These are phyloP conservation scores for Thamnophis sirtalis DNA, from an alignment of 2,113 vertebrate species.

Conservation along the genomic window DNA sequence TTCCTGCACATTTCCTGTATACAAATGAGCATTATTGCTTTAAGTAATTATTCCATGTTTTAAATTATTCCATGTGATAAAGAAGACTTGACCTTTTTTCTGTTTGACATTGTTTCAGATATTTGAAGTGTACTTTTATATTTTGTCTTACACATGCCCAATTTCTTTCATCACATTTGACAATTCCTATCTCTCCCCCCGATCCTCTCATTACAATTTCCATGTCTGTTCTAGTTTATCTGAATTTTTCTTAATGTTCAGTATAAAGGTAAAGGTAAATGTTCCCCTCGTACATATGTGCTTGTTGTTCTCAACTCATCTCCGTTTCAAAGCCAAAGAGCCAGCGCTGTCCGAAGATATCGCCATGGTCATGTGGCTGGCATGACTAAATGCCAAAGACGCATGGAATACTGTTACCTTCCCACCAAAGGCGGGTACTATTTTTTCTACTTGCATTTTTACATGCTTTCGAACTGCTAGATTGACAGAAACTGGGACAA, in stretches of 20 bases:
- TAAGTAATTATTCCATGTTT: background rate
- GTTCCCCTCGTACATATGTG: too few species aligned
- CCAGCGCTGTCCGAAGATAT: too few species aligned
- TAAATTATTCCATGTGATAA: background rate
- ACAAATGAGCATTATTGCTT: background rate
- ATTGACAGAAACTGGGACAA: too few species aligned
- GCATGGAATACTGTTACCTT: too few species aligned
- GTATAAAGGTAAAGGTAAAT: background rate
- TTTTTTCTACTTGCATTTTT: too few species aligned
- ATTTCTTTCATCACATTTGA: background rate
- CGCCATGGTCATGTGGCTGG: too few species aligned
- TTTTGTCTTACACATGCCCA: background rate
- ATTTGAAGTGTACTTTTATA: background rate
- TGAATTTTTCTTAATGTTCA: background rate
- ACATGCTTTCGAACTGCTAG: too few species aligned
- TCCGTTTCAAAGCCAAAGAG: too few species aligned
- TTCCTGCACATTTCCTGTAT: background rate
- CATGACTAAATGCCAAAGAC: too few species aligned
- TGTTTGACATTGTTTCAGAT: background rate
- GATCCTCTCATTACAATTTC: background rate
- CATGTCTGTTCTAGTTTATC: background rate
- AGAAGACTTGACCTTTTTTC: background rate
- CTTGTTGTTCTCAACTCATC: too few species aligned
- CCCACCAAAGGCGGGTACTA: too few species aligned
- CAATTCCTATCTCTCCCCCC: background rate